Evolutionary conservation across 23 tunicate genomes (phyloP), one percentile per base, ranked within the genome.

Genomic region (Oikopleura albicans): DNA sequence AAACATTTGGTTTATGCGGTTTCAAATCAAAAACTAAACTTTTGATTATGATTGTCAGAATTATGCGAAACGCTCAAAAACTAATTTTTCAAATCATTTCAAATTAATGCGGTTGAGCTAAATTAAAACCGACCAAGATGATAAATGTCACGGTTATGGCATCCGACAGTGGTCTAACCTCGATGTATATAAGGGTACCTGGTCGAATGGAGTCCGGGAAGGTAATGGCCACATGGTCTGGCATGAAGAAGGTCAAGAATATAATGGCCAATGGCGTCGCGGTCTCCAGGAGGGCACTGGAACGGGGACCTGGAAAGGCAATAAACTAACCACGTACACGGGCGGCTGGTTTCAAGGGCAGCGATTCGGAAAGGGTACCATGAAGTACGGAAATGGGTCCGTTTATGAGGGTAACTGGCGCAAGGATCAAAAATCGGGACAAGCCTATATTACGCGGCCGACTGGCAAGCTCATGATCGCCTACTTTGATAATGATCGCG

Each of bases 201-300:
- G 79, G 79, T 2, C 2, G 35, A 71, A 71, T 71, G 79, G 79
- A 16, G 2, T 2, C 2, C 79, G 79, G 4, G 37, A 71, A 16
- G 79, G 79, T 2, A 4, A 71, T 22, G 79, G 79, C 2, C 27
- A 71, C 34, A 71, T 71, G 79, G 31, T 71, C 79, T 71, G 79
- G 79, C 37, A 2, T 29, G 79, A 71, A 12, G 79, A 16, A 16
- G 79, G 35, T 16, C 79, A 71, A 31, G 35, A 16, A 12, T 71
- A 71, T 29, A 29, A 71, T 22, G 79, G 79, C 37, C 4, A 16
- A 2, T 71, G 79, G 79, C 79, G 35, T 22, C 28, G 35, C 31
- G 79, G 79, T 12, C 4, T 71, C 27, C 79, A 71, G 37, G 4
- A 71, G 4, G 79, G 79, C 2, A 37, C 28, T 12, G 79, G 79